Evolutionary conservation across 2,888 invertebrate genomes (phyloP).

Genomic region (Campoplex nolae): DNA sequence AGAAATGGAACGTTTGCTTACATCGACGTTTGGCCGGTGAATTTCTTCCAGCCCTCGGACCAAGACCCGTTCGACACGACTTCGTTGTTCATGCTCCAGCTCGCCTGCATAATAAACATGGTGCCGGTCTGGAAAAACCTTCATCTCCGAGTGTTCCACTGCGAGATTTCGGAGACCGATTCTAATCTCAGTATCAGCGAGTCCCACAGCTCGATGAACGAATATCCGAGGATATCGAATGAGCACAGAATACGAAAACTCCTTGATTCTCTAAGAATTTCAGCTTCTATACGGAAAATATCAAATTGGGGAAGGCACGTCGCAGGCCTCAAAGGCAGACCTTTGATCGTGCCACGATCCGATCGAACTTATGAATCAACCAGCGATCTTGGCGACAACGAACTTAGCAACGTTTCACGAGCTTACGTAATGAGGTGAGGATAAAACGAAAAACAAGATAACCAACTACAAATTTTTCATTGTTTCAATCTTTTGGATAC

Average conservation of each 20-base stretch:
- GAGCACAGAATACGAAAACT: constrained; percentile 88
- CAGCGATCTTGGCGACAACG: constrained; percentile 76
- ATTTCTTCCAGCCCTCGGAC: constrained; percentile 92
- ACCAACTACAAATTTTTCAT: no score
- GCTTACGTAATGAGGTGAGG: constrained; percentile 86
- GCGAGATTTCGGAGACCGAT: constrained; percentile 86
- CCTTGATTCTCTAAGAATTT: constrained; percentile 94
- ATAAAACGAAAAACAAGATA: constrained; percentile 4
- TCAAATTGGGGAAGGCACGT: constrained; percentile 88
- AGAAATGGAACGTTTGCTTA: constrained; percentile 89
- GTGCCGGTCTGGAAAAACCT: constrained; percentile 95
- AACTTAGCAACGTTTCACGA: constrained; percentile 85
- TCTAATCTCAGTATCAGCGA: constrained; percentile 81
- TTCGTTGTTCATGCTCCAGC: constrained; percentile 97
- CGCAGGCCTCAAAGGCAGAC: constrained; percentile 84
- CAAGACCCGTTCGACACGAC: constrained; percentile 95
- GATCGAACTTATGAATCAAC: constrained; percentile 78
- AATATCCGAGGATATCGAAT: constrained; percentile 80
- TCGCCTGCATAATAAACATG: constrained; percentile 98
- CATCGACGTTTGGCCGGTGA: constrained; percentile 99
- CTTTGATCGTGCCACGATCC: constrained; percentile 76
- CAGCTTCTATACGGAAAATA: constrained; percentile 92
- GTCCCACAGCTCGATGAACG: constrained; percentile 82
- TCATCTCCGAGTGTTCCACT: constrained; percentile 94
- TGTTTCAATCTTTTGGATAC: no score